Evolutionary conservation across 2,888 invertebrate species (phyloP).

Genomic region (Protonemura montana): DNA sequence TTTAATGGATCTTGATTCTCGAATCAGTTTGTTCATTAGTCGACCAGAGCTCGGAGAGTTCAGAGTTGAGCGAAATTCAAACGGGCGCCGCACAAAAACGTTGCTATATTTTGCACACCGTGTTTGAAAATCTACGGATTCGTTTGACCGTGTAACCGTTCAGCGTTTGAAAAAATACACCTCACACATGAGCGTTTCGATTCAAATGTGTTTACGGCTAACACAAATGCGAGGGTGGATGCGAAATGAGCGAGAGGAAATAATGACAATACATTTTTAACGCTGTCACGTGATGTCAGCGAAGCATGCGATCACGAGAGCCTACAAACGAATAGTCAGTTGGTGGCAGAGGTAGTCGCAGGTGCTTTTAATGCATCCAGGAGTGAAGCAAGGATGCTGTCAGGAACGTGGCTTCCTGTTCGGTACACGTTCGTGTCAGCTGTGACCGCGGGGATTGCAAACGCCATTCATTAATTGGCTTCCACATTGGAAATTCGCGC

Average conservation of each 20-base stretch:
- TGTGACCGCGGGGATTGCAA: neutral
- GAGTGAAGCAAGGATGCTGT: neutral
- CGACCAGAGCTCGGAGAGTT: neutral
- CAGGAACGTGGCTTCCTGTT: neutral
- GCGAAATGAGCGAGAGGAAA: conserved; percentile 24
- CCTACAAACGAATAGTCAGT: neutral
- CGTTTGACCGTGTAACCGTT: neutral
- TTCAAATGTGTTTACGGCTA: neutral
- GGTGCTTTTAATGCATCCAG: neutral
- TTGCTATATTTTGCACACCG: neutral
- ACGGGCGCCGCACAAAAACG: neutral
- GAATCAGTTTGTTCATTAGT: neutral
- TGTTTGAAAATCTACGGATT: neutral
- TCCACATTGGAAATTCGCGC: no score
- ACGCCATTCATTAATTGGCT: neutral
- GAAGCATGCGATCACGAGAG: conserved; percentile 27
- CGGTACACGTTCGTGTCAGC: neutral
- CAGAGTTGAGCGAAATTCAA: neutral
- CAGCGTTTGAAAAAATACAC: neutral
- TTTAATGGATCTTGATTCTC: neutral
- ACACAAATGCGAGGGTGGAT: neutral
- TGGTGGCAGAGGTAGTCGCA: neutral
- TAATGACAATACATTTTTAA: conserved; percentile 15
- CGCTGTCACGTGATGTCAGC: conserved; percentile 25
- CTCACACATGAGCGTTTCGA: neutral